Evolutionary conservation across 2,888 invertebrate species (phyloP), one percentile per base, ranked within the genome.

Genomic region (Epirrhoe tristata): DNA sequence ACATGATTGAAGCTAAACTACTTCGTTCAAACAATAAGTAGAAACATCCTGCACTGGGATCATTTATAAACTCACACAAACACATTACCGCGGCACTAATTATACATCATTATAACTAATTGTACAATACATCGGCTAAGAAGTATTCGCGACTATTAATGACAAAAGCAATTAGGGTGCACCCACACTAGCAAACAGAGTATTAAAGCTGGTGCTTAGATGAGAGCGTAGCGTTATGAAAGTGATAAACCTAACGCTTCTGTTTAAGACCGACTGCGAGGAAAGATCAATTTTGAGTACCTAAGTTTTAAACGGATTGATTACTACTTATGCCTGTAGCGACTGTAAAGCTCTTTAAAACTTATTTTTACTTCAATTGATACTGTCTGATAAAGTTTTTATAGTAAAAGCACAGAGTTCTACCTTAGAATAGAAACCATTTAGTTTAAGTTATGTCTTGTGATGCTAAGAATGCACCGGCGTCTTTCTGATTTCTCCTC

Each of bases 111-210:
- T 91, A 91, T 88, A 86, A 87, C 91, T 91, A 93, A 91, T 92
- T 92, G 91, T 92, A 90, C 88, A 86, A 89, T 88, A 88, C 85
- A 83, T 82, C 85, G 85, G 83, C 89, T 90, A 91, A 92, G 92
- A 92, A 92, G 90, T 91, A 92, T 92, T 90, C 87, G 91, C 91
- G 86, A 91, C 90, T 91, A 93, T 92, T 93, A 93, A 93, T 91
- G 93, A 93, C 92, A 91, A 92, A 92, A 90, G 93, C 91, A 92
- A 93, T 93, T 93, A 93, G 90, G 90, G 87, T 82, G 80, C 82
- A 84, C 89, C 77, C 87, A 90, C 88, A 90, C 90, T 71, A 71
- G 72, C 73, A 64, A 63, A 72, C 58, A 69, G 73, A 74, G 77
- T 78, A 78, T 70, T 64, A 64, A 64, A 64, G 56, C 55, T 43